Conservation (phyloP, 2,113 vertebrate species). For the Trichechus manatus region DNA sequence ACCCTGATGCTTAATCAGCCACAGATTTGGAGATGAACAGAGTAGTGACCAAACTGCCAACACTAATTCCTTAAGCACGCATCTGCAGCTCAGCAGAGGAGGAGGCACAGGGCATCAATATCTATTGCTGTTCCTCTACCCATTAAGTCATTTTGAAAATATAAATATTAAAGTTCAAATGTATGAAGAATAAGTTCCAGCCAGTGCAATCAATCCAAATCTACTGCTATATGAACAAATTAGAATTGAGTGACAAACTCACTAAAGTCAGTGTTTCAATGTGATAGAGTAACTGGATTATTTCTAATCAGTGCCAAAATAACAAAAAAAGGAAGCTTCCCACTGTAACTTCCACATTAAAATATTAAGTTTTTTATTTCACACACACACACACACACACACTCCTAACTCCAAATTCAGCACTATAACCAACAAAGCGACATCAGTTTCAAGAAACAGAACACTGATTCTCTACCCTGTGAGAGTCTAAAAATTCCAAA, state of each 20-base stretch:
- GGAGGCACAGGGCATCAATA: not conserved
- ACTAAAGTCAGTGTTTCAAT: slow-evolving; percentile 50
- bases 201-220: slow-evolving; percentile 58
- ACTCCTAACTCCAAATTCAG: slow-evolving; percentile 7
- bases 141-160: slow-evolving; percentile 23
- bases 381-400: not conserved
- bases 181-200: not conserved
- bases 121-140: not conserved
- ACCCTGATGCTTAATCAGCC: not conserved
- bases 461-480: not conserved
- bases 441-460: slow-evolving; percentile 31
- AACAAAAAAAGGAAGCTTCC: slow-evolving; percentile 62
- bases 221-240: slow-evolving; percentile 52
- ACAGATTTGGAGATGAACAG: not conserved
- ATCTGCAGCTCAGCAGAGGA: not conserved
- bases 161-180: slow-evolving; percentile 17
- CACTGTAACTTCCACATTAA: slow-evolving; percentile 59
- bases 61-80: not conserved
- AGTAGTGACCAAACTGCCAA: not conserved
- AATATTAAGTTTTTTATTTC: slow-evolving; percentile 58
- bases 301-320: slow-evolving; percentile 66
- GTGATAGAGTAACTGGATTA: not conserved
- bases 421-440: slow-evolving; percentile 5
- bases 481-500: not conserved
- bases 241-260: slow-evolving; percentile 58